Evolutionary conservation across 2,888 invertebrate species (phyloP).

Genomic region (Nasonovia ribisnigri): DNA sequence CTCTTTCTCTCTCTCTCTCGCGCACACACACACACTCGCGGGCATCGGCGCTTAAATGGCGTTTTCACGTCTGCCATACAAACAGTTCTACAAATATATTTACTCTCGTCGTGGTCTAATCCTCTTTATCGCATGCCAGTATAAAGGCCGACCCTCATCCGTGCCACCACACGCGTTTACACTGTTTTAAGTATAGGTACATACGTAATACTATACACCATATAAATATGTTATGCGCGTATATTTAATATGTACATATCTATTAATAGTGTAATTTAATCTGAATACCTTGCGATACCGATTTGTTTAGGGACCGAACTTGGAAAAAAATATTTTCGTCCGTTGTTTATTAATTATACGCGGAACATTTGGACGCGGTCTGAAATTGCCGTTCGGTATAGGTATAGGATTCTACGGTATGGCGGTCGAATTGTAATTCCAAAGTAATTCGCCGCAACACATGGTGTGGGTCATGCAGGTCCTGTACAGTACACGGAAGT

Average conservation of each 20-base stretch:
- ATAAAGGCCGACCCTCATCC: background rate
- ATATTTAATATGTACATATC: no score
- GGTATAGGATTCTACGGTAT: background rate
- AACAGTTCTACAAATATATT: background rate
- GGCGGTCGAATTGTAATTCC: background rate
- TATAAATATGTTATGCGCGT: background rate
- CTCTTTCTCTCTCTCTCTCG: background rate
- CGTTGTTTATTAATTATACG: background rate
- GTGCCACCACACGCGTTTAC: background rate
- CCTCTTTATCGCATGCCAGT: slow-evolving; percentile 32
- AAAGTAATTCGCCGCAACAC: background rate
- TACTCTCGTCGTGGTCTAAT: slow-evolving; percentile 7
- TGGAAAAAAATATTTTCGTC: background rate
- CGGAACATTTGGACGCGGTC: background rate
- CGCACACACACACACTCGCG: background rate
- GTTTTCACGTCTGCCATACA: slow-evolving; percentile 23
- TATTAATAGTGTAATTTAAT: slow-evolving; percentile 6
- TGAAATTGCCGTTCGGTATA: background rate
- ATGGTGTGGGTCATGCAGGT: background rate
- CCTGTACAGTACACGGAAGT: background rate
- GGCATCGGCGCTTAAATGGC: background rate
- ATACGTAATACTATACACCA: background rate
- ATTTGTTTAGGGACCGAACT: background rate
- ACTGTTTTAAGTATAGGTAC: background rate
- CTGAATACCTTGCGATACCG: background rate